These are phyloP conservation scores for Ramphastos sulfuratus DNA, from an alignment of 2,113 vertebrate genomes.

Conservation along the genomic window DNA sequence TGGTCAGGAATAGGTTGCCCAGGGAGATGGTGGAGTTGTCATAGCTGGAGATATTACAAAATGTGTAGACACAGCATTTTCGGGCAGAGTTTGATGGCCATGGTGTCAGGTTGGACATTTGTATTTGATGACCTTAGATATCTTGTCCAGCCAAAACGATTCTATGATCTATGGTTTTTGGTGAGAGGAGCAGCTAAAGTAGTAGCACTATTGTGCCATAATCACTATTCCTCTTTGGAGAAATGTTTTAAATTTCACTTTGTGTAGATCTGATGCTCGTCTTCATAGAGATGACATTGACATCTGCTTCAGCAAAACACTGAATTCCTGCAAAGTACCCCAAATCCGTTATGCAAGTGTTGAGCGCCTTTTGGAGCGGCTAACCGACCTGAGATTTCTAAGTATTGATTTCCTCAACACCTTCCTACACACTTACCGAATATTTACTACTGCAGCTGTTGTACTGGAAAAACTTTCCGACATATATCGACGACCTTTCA, in stretches of 20 bases:
- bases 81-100: too few relatives aligned
- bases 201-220: neutral
- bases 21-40: too few relatives aligned
- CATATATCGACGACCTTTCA: constrained; percentile 96
- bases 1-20: too few relatives aligned
- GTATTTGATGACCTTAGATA: too few relatives aligned
- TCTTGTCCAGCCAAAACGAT: too few relatives aligned
- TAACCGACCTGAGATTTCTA: constrained; percentile 96
- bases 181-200: neutral
- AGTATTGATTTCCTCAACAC: constrained; percentile 99
- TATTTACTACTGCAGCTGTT: constrained; percentile 90
- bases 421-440: constrained; percentile 97
- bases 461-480: constrained; percentile 95
- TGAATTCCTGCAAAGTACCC: constrained; percentile 99
- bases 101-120: too few relatives aligned
- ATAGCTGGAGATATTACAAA: too few relatives aligned
- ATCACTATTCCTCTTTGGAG: neutral
- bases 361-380: constrained; percentile 92
- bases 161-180: neutral
- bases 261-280: constrained; percentile 90
- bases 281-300: constrained; percentile 97
- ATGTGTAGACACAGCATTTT: too few relatives aligned
- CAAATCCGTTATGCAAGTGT: constrained; percentile 97
- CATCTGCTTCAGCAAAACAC: constrained; percentile 99
- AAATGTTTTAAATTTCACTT: neutral